Evolutionary conservation across 1,140 invertebrate species (phyloP).

Genomic region (Parapsyche elsis): DNA sequence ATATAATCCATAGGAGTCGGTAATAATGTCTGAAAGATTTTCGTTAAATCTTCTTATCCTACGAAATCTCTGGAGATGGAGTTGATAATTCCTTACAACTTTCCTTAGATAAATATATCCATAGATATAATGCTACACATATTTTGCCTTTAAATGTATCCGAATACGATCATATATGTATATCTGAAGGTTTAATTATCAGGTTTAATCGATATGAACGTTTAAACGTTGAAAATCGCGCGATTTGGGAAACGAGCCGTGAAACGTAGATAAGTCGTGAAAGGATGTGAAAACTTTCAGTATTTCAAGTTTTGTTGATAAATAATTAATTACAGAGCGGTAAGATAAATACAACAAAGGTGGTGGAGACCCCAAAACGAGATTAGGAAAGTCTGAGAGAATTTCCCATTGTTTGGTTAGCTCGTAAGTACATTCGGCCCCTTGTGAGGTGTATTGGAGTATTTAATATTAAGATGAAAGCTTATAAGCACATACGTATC

Average conservation of each 20-base stretch:
- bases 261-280: conserved; percentile 31
- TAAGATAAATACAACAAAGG: conserved; percentile 45
- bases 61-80: neutral
- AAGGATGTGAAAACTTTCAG: conserved; percentile 39
- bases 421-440: conserved; percentile 37
- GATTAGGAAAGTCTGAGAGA: conserved; percentile 40
- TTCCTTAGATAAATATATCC: neutral
- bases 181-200: neutral
- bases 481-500: conserved; percentile 15
- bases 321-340: conserved; percentile 42
- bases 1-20: too few relatives aligned
- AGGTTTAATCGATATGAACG: neutral
- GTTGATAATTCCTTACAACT: neutral
- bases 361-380: conserved; percentile 36
- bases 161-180: too few relatives aligned
- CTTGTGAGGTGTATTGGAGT: conserved; percentile 27
- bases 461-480: conserved; percentile 36
- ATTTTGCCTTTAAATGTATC: too few relatives aligned
- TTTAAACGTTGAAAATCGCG: neutral
- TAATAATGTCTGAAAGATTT: neutral
- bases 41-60: neutral
- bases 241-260: conserved; percentile 21
- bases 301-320: conserved; percentile 38
- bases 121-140: neutral
- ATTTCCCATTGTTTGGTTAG: conserved; percentile 39